A percentile compares a stretch with the other conserved stretches of the same genome.
Conservation (phyloP, 2,797 vertebrate genomes). For the Falco columbarius region DNA sequence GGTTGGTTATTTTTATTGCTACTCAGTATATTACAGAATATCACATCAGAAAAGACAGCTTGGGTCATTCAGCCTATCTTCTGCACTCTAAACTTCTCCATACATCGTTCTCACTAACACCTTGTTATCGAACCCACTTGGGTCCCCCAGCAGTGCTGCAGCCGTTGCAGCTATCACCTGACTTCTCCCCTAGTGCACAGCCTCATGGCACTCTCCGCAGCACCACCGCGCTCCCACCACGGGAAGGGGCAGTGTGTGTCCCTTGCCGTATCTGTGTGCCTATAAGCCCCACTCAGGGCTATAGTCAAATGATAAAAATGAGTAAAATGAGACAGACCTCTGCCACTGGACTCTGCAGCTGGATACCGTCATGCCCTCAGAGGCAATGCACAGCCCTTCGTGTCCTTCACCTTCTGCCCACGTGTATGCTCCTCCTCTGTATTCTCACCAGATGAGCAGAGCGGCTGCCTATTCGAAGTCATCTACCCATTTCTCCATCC, state of each 20-base stretch:
- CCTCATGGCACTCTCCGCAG: neutral
- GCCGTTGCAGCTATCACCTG: neutral
- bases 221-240: fast-evolving
- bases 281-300: neutral
- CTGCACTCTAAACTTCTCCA: neutral
- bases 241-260: neutral
- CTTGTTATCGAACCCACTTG: neutral
- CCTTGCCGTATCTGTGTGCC: neutral
- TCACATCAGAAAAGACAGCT: neutral
- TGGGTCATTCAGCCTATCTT: neutral
- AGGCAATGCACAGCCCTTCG: fast-evolving
- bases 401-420: neutral
- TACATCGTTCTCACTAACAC: neutral
- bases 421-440: fast-evolving
- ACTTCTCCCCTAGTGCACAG: neutral
- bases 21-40: neutral
- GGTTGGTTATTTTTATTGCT: neutral
- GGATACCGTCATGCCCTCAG: neutral
- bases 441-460: neutral
- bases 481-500: neutral
- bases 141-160: neutral
- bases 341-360: neutral
- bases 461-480: neutral
- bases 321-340: neutral
- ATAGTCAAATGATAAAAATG: neutral